A percentile compares a stretch with the other conserved stretches of the same genome.
phyloP scores from a whole-genome alignment of 2,888 invertebrate genomes.

The Carterocephalus palaemon region DNA sequence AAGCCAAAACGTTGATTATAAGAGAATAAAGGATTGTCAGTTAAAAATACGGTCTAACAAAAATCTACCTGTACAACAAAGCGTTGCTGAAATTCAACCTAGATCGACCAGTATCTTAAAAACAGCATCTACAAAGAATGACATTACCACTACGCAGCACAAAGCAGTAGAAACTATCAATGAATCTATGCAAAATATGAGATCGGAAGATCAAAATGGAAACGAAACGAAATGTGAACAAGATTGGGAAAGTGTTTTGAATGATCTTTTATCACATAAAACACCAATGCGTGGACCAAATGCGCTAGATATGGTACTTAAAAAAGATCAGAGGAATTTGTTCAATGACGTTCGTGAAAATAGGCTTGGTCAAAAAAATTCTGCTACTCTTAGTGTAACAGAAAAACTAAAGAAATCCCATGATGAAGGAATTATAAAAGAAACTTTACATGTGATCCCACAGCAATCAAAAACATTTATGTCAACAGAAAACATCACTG shows the following conservation, averaged over 20 bases:
- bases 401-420: constrained; percentile 1
- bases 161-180: constrained; percentile 5
- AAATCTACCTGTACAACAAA: constrained; percentile 3
- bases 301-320: constrained; percentile 55
- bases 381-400: not conserved
- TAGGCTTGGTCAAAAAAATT: constrained; percentile 33
- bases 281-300: constrained; percentile 61
- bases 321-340: constrained; percentile 40
- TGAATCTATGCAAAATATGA: constrained; percentile 8
- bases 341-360: too few species aligned
- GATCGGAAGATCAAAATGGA: constrained; percentile 14
- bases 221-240: constrained; percentile 29
- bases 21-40: not conserved
- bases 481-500: not conserved
- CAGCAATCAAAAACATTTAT: not conserved
- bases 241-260: constrained; percentile 64
- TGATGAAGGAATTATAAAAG: not conserved
- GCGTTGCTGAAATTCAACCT: not conserved
- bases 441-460: not conserved
- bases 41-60: not conserved
- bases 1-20: not conserved
- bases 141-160: too few species aligned
- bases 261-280: constrained; percentile 57
- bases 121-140: not conserved
- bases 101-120: not conserved